These are phyloP conservation scores for Pandemis cinnamomeana DNA, from an alignment of 2,888 invertebrate genomes.

Conservation along the genomic window DNA sequence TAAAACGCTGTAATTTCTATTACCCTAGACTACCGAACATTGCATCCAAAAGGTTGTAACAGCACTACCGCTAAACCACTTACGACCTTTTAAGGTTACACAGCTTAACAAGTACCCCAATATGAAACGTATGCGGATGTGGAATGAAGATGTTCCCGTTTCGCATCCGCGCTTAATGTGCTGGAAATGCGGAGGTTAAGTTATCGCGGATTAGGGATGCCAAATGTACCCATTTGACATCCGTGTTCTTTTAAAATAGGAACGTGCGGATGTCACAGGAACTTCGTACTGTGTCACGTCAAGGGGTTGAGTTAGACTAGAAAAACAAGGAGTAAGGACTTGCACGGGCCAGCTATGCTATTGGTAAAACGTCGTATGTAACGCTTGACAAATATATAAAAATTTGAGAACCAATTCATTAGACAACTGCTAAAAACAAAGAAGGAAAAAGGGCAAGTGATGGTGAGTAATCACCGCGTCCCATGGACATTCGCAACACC, in stretches of 20 bases:
- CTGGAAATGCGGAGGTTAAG: conserved; percentile 53
- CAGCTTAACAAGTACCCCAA: conserved; percentile 49
- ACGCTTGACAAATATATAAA: no score
- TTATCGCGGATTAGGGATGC: conserved; percentile 31
- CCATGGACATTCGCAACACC: no score
- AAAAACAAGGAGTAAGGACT: no score
- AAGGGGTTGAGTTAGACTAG: background rate
- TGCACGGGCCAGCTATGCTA: no score
- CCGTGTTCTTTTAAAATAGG: conserved; percentile 24
- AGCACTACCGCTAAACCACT: background rate
- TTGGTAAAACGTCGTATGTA: no score
- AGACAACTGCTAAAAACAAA: no score
- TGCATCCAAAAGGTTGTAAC: background rate
- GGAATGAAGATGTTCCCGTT: conserved; percentile 24
- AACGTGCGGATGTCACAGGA: background rate
- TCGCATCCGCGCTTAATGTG: conserved; percentile 3
- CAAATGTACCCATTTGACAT: conserved; percentile 26
- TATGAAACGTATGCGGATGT: conserved; percentile 48
- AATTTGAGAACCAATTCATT: no score
- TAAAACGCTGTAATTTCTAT: background rate
- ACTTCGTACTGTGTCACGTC: no score
- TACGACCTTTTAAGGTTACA: background rate
- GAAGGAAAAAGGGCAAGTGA: no score
- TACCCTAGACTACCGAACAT: background rate
- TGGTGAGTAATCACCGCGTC: no score